phyloP scores from a whole-genome alignment of 2,888 invertebrate species.

The Buathra laborator region DNA sequence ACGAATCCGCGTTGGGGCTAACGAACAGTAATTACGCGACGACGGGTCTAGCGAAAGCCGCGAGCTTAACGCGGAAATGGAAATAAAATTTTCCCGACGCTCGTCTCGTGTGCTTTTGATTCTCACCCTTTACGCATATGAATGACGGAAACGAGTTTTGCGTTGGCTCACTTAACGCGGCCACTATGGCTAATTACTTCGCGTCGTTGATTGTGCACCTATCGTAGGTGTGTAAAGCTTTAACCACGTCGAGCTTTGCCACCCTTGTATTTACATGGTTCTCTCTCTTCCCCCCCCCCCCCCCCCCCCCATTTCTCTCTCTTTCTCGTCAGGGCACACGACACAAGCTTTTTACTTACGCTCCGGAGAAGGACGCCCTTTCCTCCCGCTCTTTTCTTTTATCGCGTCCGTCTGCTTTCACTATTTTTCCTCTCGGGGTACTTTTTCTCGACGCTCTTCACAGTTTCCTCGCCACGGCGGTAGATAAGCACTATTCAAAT shows the following conservation, averaged over 20 bases:
- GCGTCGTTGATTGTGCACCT: constrained; percentile 53
- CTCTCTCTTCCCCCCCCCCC: no score
- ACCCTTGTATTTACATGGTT: constrained; percentile 60
- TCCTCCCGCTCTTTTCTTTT: constrained; percentile 33
- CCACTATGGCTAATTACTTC: constrained; percentile 67
- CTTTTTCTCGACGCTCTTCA: constrained; percentile 32
- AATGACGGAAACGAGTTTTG: constrained; percentile 34
- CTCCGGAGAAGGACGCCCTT: constrained; percentile 47
- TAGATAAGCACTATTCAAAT: constrained; percentile 55
- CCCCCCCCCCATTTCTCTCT: neutral
- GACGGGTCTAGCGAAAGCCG: constrained; percentile 31
- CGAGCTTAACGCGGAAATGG: neutral
- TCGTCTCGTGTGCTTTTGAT: constrained; percentile 11
- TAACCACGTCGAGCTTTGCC: constrained; percentile 5
- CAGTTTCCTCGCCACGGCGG: constrained; percentile 40
- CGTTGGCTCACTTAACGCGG: constrained; percentile 52
- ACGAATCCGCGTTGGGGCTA: constrained; percentile 34
- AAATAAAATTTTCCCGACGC: constrained; percentile 28
- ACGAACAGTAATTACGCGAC: constrained; percentile 49
- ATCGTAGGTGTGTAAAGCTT: constrained; percentile 7
- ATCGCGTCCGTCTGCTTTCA: constrained; percentile 23
- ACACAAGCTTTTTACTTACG: constrained; percentile 67
- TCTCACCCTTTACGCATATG: constrained; percentile 16
- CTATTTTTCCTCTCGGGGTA: constrained; percentile 43
- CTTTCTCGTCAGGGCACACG: constrained; percentile 35